Evolutionary conservation across 2,888 invertebrate genomes (phyloP), one percentile per base, ranked within the genome.

Genomic region (Idaea straminata): DNA sequence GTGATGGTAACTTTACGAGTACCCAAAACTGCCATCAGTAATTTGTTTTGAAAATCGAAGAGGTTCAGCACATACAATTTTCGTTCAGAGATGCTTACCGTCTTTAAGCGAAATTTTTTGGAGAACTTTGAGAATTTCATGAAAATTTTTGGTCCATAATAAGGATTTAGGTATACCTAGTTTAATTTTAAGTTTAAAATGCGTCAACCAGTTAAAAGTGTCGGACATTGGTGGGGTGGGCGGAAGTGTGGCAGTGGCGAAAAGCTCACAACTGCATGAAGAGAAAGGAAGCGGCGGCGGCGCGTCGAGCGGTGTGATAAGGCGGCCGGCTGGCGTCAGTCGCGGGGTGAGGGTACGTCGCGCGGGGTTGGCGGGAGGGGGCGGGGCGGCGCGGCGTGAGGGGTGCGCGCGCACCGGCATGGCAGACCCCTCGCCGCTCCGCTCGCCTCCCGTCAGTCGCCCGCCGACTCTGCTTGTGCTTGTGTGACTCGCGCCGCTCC

Each of bases 401-500:
- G 86, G 83, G 88, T 87, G 88, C 89, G 89, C 89, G 90, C 91
- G 90, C 89, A 87, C 77, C 80, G 84, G 85, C 85, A 83, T 86
- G 83, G 89, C 89, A 90, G 89, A 83, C 88, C 86, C 85, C 89
- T 84, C 89, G 81, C 83, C 86, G 81, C 59, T 16, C 47, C 47
- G 47, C 81, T 83, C 67, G 83, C 86, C 87, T 81, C 86, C 88
- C 89, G 89, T 89, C 93, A 94, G 94, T 94, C 94, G 94, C 93
- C 93, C 87, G 94, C 93, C 94, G 92, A 91, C 92, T 92, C 92
- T 78, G 92, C 92, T 92, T 92, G 91, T 88, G 92, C 92, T 92
- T 92, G 92, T 92, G 91, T 91, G 92, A 90, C 84, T 92, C 93
- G 93, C 93, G 91, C 91, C 81, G 91, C 92, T 92, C 91, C 83